Base-by-base conservation (phyloP, 2,797 vertebrate genomes). In the Ctenochaetus hawaiiensis region DNA sequence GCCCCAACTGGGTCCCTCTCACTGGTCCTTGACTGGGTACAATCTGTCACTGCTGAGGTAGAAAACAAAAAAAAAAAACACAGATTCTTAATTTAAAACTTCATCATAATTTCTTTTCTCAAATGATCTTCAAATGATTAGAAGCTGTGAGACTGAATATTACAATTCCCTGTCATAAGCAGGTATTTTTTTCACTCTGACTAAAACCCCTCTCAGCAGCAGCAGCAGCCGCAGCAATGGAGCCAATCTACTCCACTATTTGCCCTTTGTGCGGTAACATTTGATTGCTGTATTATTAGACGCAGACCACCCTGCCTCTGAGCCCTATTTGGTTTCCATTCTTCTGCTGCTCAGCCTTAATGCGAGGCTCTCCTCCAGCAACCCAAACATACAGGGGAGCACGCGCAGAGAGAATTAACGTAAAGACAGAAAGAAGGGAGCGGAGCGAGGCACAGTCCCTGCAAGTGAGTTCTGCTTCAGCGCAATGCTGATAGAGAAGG, bases 221-320 rank as follows among this genome's bases (percentile, higher is more conserved):
- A 26, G 77, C 73, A 54, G 66, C 74, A n/a, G n/a, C 26, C 22
- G 77, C 73, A 58, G 83, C 66, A n/a, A 6, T 41, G 41, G 64
- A 75, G 63, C 68, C 69, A 49, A 83, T 87, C 65, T 37, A 16
- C 83, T 78, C 75, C 71, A 61, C 76, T 81, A 86, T 89, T 82
- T 75, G 81, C 75, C 75, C 75, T 87, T 78, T 81, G 81, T 87
- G 85, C 9, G 75, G 87, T 81, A 84, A 83, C 82, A 44, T 84
- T 87, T 93, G 90, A 91, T 89, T 85, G 89, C 80, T 85, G 87
- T 85, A 85, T 88, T 91, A 93, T 93, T 92, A 90, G 89, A 78
- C 67, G 0, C 78, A 51, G 92, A 92, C 92, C 91, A 91, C 91
- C 90, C 87, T 88, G 91, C 68, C 41, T 26, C 79, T 66, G 72